Evolutionary conservation across 2,797 vertebrate species (phyloP), one percentile per base, ranked within the genome.

Genomic region (Philypnodon macrostomus): DNA sequence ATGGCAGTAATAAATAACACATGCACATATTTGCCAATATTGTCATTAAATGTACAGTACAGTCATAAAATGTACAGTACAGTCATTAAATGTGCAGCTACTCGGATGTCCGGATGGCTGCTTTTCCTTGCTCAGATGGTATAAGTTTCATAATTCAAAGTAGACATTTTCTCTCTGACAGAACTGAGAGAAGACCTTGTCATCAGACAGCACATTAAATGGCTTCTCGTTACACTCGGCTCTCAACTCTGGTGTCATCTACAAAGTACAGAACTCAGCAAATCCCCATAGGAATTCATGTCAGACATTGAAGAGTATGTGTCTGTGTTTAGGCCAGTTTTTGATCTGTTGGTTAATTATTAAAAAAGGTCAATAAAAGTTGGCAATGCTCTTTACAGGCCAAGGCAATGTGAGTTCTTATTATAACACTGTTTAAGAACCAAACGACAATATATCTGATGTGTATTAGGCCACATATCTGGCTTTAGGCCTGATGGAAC

Each of bases 91-190:
- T n/a, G n/a, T n/a, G n/a, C n/a, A n/a, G n/a, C n/a, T n/a, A n/a
- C n/a, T n/a, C n/a, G n/a, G n/a, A n/a, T n/a, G n/a, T n/a, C n/a
- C n/a, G n/a, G n/a, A n/a, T n/a, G n/a, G n/a, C n/a, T n/a, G n/a
- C n/a, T n/a, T n/a, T n/a, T n/a, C n/a, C n/a, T n/a, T n/a, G n/a
- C n/a, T n/a, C n/a, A n/a, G n/a, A n/a, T n/a, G n/a, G n/a, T n/a
- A n/a, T n/a, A 21, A 47, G 63, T 62, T 68, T 57, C 52, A 57
- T 70, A 13, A 34, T 58, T 64, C 46, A 11, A 27, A 45, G 15
- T 53, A 49, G 54, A 51, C 32, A 32, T 61, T 64, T 56, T 55
- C 57, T 53, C 59, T 57, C 58, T 62, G 66, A 49, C 49, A 58
- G 47, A 19, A 45, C 57, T 46, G 52, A 10, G 21, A 58, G 37